These are phyloP conservation scores for Phoebastria nigripes DNA, from an alignment of 2,797 vertebrate species.

Conservation along the genomic window DNA sequence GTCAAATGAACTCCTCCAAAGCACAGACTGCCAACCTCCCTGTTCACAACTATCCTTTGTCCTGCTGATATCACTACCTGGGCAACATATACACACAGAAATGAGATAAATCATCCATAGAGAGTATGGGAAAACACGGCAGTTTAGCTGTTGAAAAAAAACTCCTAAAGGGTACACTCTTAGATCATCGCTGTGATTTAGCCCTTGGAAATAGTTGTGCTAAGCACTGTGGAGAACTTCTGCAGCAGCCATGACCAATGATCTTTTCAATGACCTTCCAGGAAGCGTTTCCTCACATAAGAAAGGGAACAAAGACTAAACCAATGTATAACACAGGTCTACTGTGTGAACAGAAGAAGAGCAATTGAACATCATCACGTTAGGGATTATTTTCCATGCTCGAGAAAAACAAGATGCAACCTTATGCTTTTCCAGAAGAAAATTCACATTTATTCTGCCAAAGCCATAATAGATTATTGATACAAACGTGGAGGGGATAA, in stretches of 20 bases:
- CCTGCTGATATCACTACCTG: neutral
- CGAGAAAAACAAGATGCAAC: neutral
- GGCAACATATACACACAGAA: neutral
- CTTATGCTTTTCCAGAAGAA: neutral
- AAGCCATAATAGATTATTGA: neutral
- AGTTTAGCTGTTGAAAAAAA: neutral
- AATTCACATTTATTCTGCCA: neutral
- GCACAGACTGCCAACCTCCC: neutral
- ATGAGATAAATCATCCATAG: too few species aligned
- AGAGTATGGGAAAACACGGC: rapidly evolving
- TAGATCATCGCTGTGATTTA: neutral
- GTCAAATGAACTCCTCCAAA: neutral
- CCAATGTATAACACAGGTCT: neutral
- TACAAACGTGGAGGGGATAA: neutral
- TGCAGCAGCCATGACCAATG: neutral
- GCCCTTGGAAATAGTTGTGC: neutral
- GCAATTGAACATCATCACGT: neutral
- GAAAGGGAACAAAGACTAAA: neutral
- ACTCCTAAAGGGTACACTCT: neutral
- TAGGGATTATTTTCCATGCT: neutral
- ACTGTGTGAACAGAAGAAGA: neutral
- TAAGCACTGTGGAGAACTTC: neutral
- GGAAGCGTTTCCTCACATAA: neutral
- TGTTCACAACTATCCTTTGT: neutral
- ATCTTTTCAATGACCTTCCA: neutral